Evolutionary conservation across 2,113 vertebrate species (phyloP).

Genomic region (Pseudopodoces humilis): DNA sequence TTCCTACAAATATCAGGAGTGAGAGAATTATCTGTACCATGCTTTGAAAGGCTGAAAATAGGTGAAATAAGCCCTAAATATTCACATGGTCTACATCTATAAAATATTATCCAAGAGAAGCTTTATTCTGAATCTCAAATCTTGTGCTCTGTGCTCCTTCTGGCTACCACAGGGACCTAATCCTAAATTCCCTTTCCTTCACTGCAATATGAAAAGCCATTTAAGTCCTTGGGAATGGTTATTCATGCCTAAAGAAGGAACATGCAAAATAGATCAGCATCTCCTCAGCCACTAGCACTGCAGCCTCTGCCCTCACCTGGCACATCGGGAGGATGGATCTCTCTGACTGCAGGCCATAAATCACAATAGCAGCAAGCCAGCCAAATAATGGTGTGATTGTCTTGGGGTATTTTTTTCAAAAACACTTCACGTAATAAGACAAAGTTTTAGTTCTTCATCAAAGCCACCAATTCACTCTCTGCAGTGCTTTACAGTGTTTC

Average conservation of each 20-base stretch:
- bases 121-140: neutral
- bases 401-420: neutral
- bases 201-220: neutral
- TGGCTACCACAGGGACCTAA: neutral
- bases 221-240: neutral
- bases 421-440: neutral
- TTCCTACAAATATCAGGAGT: neutral
- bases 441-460: neutral
- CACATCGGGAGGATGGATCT: neutral
- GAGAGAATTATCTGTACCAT: neutral
- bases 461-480: neutral
- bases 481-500: neutral
- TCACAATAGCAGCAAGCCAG: neutral
- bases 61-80: neutral
- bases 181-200: neutral
- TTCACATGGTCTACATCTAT: accelerated
- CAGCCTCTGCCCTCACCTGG: neutral
- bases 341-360: neutral
- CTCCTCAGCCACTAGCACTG: neutral
- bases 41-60: neutral
- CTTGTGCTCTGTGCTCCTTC: neutral
- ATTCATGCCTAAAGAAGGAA: neutral
- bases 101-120: neutral
- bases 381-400: neutral
- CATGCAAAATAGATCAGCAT: neutral